These are phyloP conservation scores for Lepus americanus DNA, from an alignment of 2,113 vertebrate species.

Conservation along the genomic window DNA sequence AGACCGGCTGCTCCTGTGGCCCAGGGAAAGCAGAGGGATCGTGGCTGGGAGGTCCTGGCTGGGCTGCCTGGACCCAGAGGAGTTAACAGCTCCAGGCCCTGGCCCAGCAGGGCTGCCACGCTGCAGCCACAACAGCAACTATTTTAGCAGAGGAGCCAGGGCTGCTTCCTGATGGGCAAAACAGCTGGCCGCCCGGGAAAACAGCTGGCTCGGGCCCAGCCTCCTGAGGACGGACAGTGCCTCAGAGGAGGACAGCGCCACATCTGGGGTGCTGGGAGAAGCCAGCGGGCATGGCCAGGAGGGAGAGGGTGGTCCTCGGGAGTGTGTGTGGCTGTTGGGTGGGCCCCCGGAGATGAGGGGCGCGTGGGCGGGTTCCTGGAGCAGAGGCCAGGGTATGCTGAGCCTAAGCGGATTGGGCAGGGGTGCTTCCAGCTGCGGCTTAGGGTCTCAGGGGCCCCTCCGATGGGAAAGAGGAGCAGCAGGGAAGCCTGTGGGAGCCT, in stretches of 20 bases:
- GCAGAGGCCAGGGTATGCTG: background rate
- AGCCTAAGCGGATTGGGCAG: background rate
- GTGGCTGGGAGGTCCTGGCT: background rate
- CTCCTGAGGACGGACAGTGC: slow-evolving; percentile 68
- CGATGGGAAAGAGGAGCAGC: background rate
- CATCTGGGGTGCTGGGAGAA: slow-evolving; percentile 56
- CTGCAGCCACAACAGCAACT: slow-evolving; percentile 59
- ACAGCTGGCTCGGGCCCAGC: slow-evolving; percentile 81
- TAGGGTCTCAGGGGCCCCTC: slow-evolving; percentile 12
- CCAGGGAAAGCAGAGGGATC: background rate
- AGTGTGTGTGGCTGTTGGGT: slow-evolving; percentile 48
- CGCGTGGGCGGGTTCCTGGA: background rate
- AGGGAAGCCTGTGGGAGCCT: background rate
- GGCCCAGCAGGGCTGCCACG: slow-evolving; percentile 78
- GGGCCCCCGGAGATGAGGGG: background rate
- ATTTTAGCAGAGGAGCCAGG: slow-evolving; percentile 70
- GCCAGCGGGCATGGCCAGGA: background rate
- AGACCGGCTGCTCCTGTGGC: background rate
- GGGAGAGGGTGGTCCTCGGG: slow-evolving; percentile 27
- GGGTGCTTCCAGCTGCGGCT: slow-evolving; percentile 8
- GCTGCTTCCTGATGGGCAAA: slow-evolving; percentile 90
- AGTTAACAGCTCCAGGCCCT: slow-evolving; percentile 76
- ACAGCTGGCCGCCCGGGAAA: slow-evolving; percentile 83
- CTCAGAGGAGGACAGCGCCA: slow-evolving; percentile 61
- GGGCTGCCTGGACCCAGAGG: slow-evolving; percentile 67